Evolutionary conservation across 2,888 invertebrate species (phyloP).

Genomic region (Azorinus chamasolen): DNA sequence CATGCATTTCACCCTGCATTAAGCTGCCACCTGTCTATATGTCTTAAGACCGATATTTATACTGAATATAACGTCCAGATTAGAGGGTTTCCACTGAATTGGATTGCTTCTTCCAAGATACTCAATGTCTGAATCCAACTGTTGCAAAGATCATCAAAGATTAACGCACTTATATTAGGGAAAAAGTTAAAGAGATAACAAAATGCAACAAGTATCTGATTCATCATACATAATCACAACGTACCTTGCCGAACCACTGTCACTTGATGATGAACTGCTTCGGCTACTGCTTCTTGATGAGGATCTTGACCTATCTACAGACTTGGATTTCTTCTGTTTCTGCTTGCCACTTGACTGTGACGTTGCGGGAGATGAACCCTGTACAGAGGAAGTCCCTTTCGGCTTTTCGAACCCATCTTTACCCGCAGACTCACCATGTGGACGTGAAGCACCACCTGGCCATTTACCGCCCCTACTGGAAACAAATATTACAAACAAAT

Average conservation of each 20-base stretch:
- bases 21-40: too few relatives aligned
- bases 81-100: too few relatives aligned
- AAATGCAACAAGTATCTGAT: too few relatives aligned
- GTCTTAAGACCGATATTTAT: too few relatives aligned
- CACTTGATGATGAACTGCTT: constrained; percentile 83
- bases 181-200: too few relatives aligned
- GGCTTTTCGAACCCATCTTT: constrained; percentile 70
- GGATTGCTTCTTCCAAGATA: too few relatives aligned
- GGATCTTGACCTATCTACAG: constrained; percentile 75
- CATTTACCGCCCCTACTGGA: constrained; percentile 59
- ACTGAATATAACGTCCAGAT: too few relatives aligned
- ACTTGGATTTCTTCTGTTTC: constrained; percentile 60
- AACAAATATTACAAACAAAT: not conserved
- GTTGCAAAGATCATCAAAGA: too few relatives aligned
- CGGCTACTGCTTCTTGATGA: constrained; percentile 81
- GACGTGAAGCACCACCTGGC: constrained; percentile 38
- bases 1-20: too few relatives aligned
- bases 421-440: constrained; percentile 47
- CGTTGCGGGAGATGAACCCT: constrained; percentile 64
- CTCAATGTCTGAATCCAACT: too few relatives aligned
- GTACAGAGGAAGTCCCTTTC: constrained; percentile 48
- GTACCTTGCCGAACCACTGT: constrained; percentile 83
- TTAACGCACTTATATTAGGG: too few relatives aligned
- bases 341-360: constrained; percentile 70
- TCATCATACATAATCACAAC: too few relatives aligned